A percentile compares a stretch with the other conserved stretches of the same genome.
These are phyloP conservation scores for Tiliacea aurago DNA, from an alignment of 2,888 invertebrate genomes.

Conservation along the genomic window DNA sequence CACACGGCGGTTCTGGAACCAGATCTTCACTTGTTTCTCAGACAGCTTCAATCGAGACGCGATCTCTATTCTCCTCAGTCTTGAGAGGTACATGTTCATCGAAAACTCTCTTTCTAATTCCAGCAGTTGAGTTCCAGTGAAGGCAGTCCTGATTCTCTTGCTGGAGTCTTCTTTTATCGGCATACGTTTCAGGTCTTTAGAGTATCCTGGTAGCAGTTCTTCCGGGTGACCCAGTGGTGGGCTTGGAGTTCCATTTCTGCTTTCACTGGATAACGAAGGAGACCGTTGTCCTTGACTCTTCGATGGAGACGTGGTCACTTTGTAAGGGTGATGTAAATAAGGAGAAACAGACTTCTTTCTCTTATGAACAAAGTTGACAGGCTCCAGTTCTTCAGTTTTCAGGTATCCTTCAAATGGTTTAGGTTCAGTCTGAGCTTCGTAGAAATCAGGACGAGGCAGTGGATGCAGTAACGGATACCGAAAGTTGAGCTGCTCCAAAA, in stretches of 20 bases:
- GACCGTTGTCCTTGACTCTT: conserved; percentile 86
- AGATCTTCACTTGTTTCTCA: conserved; percentile 98
- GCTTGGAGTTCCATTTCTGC: conserved; percentile 90
- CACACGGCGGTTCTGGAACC: conserved; percentile 98
- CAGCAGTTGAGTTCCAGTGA: conserved; percentile 96
- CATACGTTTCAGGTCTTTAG: conserved; percentile 85
- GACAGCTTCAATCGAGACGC: conserved; percentile 96
- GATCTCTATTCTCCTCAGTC: conserved; percentile 97
- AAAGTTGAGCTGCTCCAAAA: conserved; percentile 85
- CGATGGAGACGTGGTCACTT: conserved; percentile 81
- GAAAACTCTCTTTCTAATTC: conserved; percentile 97
- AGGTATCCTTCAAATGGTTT: conserved; percentile 77
- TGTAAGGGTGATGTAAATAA: conserved; percentile 85
- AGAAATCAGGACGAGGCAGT: conserved; percentile 82
- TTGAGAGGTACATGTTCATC: conserved; percentile 97
- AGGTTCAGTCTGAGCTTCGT: conserved; percentile 75
- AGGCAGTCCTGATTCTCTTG: conserved; percentile 97
- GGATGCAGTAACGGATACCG: conserved; percentile 85
- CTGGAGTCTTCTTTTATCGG: conserved; percentile 92
- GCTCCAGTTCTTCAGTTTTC: conserved; percentile 83
- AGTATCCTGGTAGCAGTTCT: conserved; percentile 85
- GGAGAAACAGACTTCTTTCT: conserved; percentile 86
- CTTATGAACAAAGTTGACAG: conserved; percentile 78
- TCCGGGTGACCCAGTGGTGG: conserved; percentile 87
- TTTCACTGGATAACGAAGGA: conserved; percentile 85